Base-by-base conservation (phyloP, 2,888 invertebrate genomes). In the Synanthedon formicaeformis region DNA sequence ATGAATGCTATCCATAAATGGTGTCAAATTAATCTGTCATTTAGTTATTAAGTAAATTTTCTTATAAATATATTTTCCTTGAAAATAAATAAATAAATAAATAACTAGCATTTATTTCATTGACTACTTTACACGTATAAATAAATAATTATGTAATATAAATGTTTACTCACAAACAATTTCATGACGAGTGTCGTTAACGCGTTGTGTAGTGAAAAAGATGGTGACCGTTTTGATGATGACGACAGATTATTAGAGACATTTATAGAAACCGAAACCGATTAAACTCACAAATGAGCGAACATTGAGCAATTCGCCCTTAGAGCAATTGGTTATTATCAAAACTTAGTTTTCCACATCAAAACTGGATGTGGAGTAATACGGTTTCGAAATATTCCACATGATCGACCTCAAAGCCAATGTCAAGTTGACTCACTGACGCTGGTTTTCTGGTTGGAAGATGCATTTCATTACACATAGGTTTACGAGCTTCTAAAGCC, bases 111-210 rank as follows among this genome's bases (percentile, higher is more conserved):
- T 34, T 10, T 10, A 8, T 34, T 34, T 34, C 2, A 8, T 34
- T 8, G 10, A 34, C 34, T 23, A 23, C 23, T 23, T 23, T 23
- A 23, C 1, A 23, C 1, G 0, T 23, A 23, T 23, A 23, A 5
- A 23, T 23, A 5, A 4, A n/a, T n/a, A n/a, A n/a, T n/a, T n/a
- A n/a, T n/a, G 5, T 23, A 34, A 6, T 34, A 10, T 34, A 10
- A 57, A 60, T 48, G 51, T 41, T 13, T 40, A 55, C 54, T 60
- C 53, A 60, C 59, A 52, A 57, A 58, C 12, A 54, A 52, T 57
- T 57, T 59, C 59, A 59, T 59, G 40, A 52, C 54, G 54, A 34
- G 34, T 14, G 45, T n/a, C 12, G 49, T 16, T 49, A 18, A 49
- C 5, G 23, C 14, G 45, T 16, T 18, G 16, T 10, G 16, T 10